Evolutionary conservation across 2,888 invertebrate genomes (phyloP), one percentile per base, ranked within the genome.

Genomic region (Leistus spinibarbis): DNA sequence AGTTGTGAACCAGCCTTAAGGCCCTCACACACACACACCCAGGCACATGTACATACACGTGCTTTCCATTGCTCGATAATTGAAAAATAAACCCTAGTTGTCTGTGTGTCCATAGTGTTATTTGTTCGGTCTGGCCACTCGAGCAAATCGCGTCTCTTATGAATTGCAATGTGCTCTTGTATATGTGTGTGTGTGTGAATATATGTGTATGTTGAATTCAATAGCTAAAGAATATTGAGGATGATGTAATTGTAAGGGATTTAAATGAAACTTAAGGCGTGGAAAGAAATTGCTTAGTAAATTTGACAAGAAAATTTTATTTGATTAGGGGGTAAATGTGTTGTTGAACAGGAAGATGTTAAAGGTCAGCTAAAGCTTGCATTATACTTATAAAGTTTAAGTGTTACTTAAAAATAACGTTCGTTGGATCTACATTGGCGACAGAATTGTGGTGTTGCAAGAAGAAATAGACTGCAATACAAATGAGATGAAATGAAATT

Each of bases 1-100:
- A 57, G 57, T 57, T 57, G 57, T 57, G 57, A 57, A 57, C 57
- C 57, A 20, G 57, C 57, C 57, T 57, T 16, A 57, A 20, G 57
- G 9, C 57, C 20, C 9, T 19, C 13, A 16, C 57, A 20, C 13
- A 16, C n/a, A 22, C 7, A 16, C n/a, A 57, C 57, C 10, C 57
- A n/a, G n/a, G n/a, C 13, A 16, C 57, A 20, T 19, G 57, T 22
- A 22, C 7, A 16, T 22, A 57, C 57, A 57, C 57, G 16, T 16
- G 57, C 7, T 57, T 57, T 57, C 10, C 57, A 57, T 57, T 57
- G 40, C 4, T 2, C 40, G 57, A 57, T 57, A 57, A 57, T 57
- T 57, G 57, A 57, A 57, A 57, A 57, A 57, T 3, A 57, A 57
- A 57, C 9, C 57, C 4, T 19, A 19, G n/a, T 16, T 57, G 19